These are phyloP conservation scores for Riptortus pedestris DNA, from an alignment of 1,140 invertebrate genomes.

Conservation along the genomic window DNA sequence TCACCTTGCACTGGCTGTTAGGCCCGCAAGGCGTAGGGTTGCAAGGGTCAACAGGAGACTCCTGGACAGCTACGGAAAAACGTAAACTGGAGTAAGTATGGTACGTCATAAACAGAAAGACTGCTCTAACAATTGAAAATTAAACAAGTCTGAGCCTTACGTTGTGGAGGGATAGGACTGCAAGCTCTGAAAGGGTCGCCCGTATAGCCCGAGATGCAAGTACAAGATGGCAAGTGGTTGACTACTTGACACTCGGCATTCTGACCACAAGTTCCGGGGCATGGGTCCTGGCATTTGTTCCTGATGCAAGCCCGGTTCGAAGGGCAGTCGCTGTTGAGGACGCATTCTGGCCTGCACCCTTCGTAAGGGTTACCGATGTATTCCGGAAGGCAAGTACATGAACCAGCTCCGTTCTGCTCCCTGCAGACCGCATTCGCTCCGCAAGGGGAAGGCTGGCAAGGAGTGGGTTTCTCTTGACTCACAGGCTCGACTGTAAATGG, in stretches of 20 bases:
- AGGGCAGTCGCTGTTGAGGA: constrained; percentile 55
- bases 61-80: constrained; percentile 20
- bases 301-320: constrained; percentile 53
- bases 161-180: constrained; percentile 39
- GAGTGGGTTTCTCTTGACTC: constrained; percentile 34
- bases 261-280: constrained; percentile 52
- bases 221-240: constrained; percentile 58
- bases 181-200: constrained; percentile 43
- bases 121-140: not conserved
- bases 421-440: constrained; percentile 41
- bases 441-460: constrained; percentile 44
- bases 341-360: constrained; percentile 65
- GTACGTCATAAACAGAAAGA: not conserved
- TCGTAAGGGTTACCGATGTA: constrained; percentile 57
- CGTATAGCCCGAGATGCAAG: constrained; percentile 46
- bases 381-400: constrained; percentile 52
- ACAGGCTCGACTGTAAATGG: constrained; percentile 34
- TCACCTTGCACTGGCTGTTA: constrained; percentile 47
- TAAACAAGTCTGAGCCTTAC: constrained; percentile 13
- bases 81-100: not conserved
- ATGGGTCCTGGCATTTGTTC: constrained; percentile 60
- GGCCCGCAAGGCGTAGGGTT: constrained; percentile 52
- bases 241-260: constrained; percentile 56
- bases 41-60: constrained; percentile 43
- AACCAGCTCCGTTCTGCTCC: constrained; percentile 30